Evolutionary conservation across 2,797 vertebrate genomes (phyloP).

Genomic region (Megalops cyprinoides): DNA sequence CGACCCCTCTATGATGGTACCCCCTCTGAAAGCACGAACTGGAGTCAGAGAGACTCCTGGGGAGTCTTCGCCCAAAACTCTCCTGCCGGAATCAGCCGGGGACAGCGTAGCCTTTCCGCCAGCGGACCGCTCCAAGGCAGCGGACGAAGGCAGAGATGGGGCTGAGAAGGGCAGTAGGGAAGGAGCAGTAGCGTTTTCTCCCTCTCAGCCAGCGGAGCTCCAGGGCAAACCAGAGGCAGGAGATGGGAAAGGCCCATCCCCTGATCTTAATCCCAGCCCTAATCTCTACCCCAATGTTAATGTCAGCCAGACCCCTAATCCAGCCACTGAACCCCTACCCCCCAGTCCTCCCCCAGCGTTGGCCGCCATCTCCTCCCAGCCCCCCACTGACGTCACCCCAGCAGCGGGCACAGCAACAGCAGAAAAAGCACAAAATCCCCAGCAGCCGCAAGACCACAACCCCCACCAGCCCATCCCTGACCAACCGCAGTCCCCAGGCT

Average conservation of each 20-base stretch:
- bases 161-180: slow-evolving; percentile 32
- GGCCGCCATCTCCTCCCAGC: background rate
- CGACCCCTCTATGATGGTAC: slow-evolving; percentile 58
- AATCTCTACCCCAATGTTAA: slow-evolving; percentile 68
- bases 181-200: background rate
- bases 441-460: slow-evolving; percentile 40
- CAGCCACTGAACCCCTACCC: slow-evolving; percentile 36
- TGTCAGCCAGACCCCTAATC: slow-evolving; percentile 60
- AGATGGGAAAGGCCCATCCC: slow-evolving; percentile 46
- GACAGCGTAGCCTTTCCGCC: slow-evolving; percentile 27
- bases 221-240: slow-evolving; percentile 36
- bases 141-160: slow-evolving; percentile 30
- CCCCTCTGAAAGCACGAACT: slow-evolving; percentile 30
- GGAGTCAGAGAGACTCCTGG: slow-evolving; percentile 1
- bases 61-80: slow-evolving; percentile 22
- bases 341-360: slow-evolving; percentile 28
- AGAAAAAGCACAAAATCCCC: slow-evolving; percentile 52
- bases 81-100: background rate
- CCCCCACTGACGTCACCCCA: slow-evolving; percentile 41
- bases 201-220: background rate
- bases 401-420: slow-evolving; percentile 46
- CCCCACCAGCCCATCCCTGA: slow-evolving; percentile 45
- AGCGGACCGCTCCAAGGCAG: slow-evolving; percentile 36
- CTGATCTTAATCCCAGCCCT: slow-evolving; percentile 58
- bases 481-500: slow-evolving; percentile 47